Conservation (phyloP, 2,113 vertebrate species). For the Melanostigma gelatinosum region DNA sequence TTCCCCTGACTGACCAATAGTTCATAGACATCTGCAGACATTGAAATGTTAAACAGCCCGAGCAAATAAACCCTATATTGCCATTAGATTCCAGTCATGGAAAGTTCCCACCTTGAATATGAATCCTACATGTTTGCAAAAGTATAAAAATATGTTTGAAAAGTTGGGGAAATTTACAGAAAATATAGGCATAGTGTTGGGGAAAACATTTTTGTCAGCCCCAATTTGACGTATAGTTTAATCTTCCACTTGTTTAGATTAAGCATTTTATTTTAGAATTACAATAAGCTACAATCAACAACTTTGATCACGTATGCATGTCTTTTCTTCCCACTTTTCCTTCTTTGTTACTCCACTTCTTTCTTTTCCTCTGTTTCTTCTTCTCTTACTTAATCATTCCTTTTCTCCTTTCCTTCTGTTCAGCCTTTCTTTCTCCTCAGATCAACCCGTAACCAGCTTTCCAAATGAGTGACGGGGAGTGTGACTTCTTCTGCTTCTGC, state of each 20-base stretch:
- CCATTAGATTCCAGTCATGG: not conserved
- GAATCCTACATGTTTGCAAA: not conserved
- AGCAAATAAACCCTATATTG: not conserved
- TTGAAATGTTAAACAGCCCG: not conserved
- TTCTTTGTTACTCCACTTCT: not conserved
- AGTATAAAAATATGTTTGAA: not conserved
- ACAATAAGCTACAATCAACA: not conserved
- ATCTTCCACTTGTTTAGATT: not conserved
- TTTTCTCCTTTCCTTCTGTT: not conserved
- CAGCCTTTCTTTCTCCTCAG: conserved; percentile 36
- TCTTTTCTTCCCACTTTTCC: not conserved
- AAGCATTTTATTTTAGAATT: not conserved
- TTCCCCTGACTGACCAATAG: too few species aligned
- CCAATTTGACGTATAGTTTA: not conserved
- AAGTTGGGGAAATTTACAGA: not conserved
- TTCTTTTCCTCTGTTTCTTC: not conserved
- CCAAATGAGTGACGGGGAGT: conserved; percentile 87
- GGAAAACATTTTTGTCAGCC: not conserved
- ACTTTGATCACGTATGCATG: not conserved
- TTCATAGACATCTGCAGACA: not conserved
- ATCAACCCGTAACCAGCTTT: conserved; percentile 40
- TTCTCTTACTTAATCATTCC: not conserved
- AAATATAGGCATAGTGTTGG: not conserved
- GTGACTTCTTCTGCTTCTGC: conserved; percentile 87
- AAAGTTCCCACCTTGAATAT: not conserved